Evolutionary conservation across 2,888 invertebrate species (phyloP), one percentile per base, ranked within the genome.

Genomic region (Cinara cedri): DNA sequence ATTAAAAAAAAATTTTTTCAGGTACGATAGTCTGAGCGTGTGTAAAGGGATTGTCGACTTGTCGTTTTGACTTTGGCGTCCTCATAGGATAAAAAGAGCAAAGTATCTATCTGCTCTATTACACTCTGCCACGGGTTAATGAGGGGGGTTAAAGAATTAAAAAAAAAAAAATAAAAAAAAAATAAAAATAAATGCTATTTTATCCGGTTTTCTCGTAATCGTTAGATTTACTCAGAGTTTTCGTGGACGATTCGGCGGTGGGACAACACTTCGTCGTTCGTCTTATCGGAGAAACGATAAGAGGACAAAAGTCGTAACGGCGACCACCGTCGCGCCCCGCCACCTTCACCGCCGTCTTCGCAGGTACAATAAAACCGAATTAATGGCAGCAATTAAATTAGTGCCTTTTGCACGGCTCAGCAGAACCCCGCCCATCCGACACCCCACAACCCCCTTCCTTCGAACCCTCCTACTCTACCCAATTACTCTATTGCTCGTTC

Each of bases 371-470:
- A 78, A 78, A 78, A 78, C 68, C 66, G 49, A 78, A 78, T 78
- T 78, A 78, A 78, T 78, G 68, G 57, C 34, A 21, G 60, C 76
- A 78, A 78, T 78, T 78, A 78, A 78, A 78, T 78, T 70, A 78
- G 76, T 78, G 76, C 76, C 76, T 78, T 78, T 78, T 78, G 76
- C 76, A 78, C 76, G 68, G 76, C 57, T 78, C 76, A 78, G 68
- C 76, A 78, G 60, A 60, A 78, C 26, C 60, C 76, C 76, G 60
- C 76, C 76, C 68, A 68, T 70, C 24, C 13, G 42, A 21, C 10
- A 14, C 24, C n/a, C 21, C 24, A 10, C 55, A 16, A 13, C 9
- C 13, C 57, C 2, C 44, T 16, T 4, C n/a, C 14, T 24, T 24
- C 24, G 14, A 19, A 26, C 26, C 10, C n/a, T n/a, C n/a, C 14